Conservation (phyloP, 2,888 invertebrate genomes). For the Crossocerus cetratus region DNA sequence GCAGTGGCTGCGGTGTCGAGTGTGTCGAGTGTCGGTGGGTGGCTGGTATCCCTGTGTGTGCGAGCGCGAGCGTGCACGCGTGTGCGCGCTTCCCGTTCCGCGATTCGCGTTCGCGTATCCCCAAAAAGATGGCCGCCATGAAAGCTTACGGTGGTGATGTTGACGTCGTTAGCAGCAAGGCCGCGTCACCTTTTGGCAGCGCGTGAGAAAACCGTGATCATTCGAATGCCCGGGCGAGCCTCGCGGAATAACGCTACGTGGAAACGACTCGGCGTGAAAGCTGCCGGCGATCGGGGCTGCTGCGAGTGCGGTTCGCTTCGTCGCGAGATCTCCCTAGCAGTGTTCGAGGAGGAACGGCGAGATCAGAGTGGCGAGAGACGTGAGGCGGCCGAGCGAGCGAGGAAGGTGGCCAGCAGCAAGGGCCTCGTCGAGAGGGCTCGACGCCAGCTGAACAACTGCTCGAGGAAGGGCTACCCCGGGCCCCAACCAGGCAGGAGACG, state of each 20-base stretch:
- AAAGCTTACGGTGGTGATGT: conserved; percentile 75
- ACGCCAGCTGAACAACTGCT: conserved; percentile 20
- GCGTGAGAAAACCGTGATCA: conserved; percentile 62
- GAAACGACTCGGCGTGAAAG: conserved; percentile 37
- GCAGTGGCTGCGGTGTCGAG: too few relatives aligned
- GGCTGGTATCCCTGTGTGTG: conserved; percentile 16
- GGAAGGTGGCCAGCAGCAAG: conserved; percentile 39
- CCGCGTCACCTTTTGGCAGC: conserved; percentile 67
- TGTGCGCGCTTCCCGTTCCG: conserved; percentile 58
- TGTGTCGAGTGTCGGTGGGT: neutral
- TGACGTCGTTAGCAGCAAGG: conserved; percentile 72
- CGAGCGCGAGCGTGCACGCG: conserved; percentile 36
- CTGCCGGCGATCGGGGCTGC: conserved; percentile 42
- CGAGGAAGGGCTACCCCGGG: conserved; percentile 15
- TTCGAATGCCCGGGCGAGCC: conserved; percentile 54
- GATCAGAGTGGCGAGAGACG: conserved; percentile 32
- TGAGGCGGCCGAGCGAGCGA: conserved; percentile 31
- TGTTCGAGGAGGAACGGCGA: conserved; percentile 32
- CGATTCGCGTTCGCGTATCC: conserved; percentile 57
- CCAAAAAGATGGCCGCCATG: conserved; percentile 75
- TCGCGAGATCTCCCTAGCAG: conserved; percentile 26
- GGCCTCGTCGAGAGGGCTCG: conserved; percentile 36
- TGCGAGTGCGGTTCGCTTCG: conserved; percentile 22
- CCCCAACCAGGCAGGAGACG: conserved; percentile 14
- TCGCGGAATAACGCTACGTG: conserved; percentile 38